phyloP scores from a whole-genome alignment of 2,888 invertebrate species.

The Smittia sp. region DNA sequence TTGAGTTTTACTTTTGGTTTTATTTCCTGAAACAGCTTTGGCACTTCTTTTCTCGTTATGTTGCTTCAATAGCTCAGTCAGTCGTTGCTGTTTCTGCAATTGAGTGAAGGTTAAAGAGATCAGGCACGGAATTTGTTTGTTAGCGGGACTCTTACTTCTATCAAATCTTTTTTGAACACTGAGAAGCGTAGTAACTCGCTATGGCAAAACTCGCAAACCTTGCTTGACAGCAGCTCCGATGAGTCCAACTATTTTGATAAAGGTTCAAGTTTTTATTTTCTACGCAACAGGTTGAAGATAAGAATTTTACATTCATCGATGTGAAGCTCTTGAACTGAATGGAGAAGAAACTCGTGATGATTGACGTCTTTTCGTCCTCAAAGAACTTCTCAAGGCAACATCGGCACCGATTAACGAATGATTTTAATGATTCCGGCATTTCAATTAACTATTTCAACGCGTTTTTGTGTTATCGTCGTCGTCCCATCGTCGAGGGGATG shows the following conservation, averaged over 20 bases:
- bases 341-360: background rate
- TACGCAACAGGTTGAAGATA: too few species aligned
- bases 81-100: background rate
- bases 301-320: too few species aligned
- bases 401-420: background rate
- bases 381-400: background rate
- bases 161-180: constrained; percentile 18
- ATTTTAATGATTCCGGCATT: background rate
- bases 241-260: too few species aligned
- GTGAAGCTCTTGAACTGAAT: too few species aligned
- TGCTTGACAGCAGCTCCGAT: background rate
- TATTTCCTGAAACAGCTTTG: background rate
- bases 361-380: background rate
- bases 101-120: too few species aligned
- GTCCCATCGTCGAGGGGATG: too few species aligned
- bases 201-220: background rate
- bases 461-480: too few species aligned
- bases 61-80: constrained; percentile 3
- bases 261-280: too few species aligned
- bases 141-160: background rate
- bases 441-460: background rate
- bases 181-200: background rate
- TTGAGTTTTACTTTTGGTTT: background rate
- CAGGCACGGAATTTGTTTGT: too few species aligned
- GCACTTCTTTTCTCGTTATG: background rate